Evolutionary conservation across 2,113 vertebrate species (phyloP), one percentile per base, ranked within the genome.

Genomic region (Spilogale gracilis): DNA sequence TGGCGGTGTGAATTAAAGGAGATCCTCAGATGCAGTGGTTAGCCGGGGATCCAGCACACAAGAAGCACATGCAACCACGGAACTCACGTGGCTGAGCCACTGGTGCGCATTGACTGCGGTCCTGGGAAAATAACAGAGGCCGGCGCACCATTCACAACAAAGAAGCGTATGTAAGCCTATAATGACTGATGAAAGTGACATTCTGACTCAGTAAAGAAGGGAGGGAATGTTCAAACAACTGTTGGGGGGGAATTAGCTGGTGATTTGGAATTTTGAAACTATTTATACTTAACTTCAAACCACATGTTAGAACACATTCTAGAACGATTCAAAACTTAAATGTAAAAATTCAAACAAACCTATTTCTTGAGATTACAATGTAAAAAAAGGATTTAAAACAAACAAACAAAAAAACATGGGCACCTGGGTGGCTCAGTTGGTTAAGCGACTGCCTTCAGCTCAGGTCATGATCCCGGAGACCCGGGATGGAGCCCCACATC

Each of bases 81-180:
- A 20, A 11, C n/a, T 21, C 3, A 5, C 9, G 10, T 45, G 48
- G 14, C 30, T 13, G 38, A 32, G 82, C 38, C 4, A 45, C 13
- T 0, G 0, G 4, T 8, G 4, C 38, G 5, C 6, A 4, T 9
- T 25, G 43, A n/a, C 6, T 20, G 54, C 21, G 21, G 9, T 13
- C 5, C 10, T 74, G 18, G 85, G 73, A 30, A n/a, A n/a, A 16
- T 5, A 38, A 4, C 2, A 50, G 27, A 9, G 0, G 11, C 0
- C 0, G 32, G 18, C 2, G 30, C 54, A 20, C 65, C 45, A 3
- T 18, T 38, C 3, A 1, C 9, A 48, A 20, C n/a, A 32, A 20
- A 56, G 58, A 58, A 81, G 67, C 17, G 6, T 6, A 3, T 8
- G 38, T 11, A 25, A 61, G 20, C 30, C 8, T 23, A 21, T 60